Evolutionary conservation across 2,888 invertebrate species (phyloP).

Genomic region (Pseudoips prasinana): DNA sequence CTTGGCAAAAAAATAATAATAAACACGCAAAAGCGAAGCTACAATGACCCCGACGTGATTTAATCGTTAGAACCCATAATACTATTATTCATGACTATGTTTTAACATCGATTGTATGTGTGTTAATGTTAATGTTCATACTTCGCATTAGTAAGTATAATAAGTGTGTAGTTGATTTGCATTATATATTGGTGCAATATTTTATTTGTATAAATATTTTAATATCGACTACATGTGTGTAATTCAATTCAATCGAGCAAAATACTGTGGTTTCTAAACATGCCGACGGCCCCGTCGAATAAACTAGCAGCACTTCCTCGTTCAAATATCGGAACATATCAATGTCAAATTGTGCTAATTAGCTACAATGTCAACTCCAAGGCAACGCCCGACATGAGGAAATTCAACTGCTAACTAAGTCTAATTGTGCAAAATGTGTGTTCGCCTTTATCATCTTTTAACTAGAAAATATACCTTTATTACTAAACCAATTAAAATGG

Average conservation of each 20-base stretch:
- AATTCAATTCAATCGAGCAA: no score
- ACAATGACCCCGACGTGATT: constrained; percentile 52
- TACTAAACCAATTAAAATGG: no score
- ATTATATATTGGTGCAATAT: no score
- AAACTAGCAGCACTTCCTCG: constrained; percentile 64
- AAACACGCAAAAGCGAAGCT: constrained; percentile 45
- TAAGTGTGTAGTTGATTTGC: no score
- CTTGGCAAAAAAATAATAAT: constrained; percentile 48
- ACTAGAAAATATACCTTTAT: no score
- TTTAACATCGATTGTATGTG: constrained; percentile 16
- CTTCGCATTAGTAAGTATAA: no score
- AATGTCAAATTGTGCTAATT: constrained; percentile 71
- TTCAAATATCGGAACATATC: constrained; percentile 70
- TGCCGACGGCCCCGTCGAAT: constrained; percentile 43
- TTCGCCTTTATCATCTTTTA: no score
- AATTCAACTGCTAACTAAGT: constrained; percentile 42
- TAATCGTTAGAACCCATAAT: constrained; percentile 41
- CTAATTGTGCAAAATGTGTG: constrained; percentile 36
- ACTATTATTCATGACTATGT: constrained; percentile 30
- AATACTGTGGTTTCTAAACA: constrained; percentile 16
- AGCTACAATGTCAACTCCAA: constrained; percentile 71
- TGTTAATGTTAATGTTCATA: no score
- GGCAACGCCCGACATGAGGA: constrained; percentile 56
- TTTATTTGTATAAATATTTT: no score
- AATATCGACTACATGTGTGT: no score